phyloP scores from a whole-genome alignment of 2,113 vertebrate genomes.

The Melierax canorus region DNA sequence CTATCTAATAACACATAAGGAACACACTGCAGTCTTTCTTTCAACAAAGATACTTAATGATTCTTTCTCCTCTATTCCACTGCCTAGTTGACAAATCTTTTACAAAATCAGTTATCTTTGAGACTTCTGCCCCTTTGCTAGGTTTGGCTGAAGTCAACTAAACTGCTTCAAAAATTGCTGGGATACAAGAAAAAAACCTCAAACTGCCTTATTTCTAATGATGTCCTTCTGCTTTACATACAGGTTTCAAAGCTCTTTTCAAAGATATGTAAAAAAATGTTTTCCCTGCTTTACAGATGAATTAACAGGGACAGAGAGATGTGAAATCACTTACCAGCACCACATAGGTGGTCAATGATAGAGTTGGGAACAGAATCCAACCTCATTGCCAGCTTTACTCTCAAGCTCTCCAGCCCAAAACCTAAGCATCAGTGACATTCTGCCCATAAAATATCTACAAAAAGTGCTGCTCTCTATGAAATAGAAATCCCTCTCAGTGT shows the following conservation, averaged over 20 bases:
- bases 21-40: background rate
- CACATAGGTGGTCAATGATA: background rate
- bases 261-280: background rate
- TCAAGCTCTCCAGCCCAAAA: background rate
- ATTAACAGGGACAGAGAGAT: background rate
- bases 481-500: background rate
- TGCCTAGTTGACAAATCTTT: background rate
- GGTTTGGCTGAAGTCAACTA: background rate
- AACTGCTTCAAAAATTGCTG: background rate
- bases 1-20: background rate
- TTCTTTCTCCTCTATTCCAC: background rate
- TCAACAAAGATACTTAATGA: background rate
- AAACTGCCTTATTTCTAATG: background rate
- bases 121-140: background rate
- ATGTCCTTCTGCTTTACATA: background rate
- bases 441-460: background rate
- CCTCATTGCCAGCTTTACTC: background rate
- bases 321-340: background rate
- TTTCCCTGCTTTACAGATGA: background rate
- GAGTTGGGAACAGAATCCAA: background rate
- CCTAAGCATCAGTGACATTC: background rate
- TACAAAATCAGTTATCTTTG: background rate
- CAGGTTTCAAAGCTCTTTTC: background rate
- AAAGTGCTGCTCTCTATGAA: background rate
- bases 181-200: background rate